A percentile compares a stretch with the other conserved stretches of the same genome.
Evolutionary conservation across 2,888 invertebrate genomes (phyloP).

Genomic region (Ischnura elegans): DNA sequence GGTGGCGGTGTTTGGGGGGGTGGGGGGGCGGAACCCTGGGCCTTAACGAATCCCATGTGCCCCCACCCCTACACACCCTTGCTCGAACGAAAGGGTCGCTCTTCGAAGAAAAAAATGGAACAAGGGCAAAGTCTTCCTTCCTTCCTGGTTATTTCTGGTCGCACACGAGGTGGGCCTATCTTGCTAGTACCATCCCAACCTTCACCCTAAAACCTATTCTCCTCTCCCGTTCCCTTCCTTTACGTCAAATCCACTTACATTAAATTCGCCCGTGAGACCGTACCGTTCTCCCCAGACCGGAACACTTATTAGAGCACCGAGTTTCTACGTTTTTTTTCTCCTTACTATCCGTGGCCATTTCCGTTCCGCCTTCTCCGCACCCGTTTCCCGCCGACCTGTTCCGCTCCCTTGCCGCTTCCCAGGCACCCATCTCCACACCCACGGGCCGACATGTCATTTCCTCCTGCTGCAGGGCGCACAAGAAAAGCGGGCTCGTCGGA

Average conservation of each 20-base stretch:
- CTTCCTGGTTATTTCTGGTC: slow-evolving; percentile 20
- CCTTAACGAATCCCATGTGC: slow-evolving; percentile 40
- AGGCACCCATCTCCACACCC: background rate
- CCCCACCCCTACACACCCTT: background rate
- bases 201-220: slow-evolving; percentile 35
- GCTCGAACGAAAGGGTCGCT: slow-evolving; percentile 29
- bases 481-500: no score
- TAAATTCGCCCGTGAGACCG: slow-evolving; percentile 69
- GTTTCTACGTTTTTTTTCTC: slow-evolving; percentile 1
- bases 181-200: slow-evolving; percentile 60
- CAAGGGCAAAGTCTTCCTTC: slow-evolving; percentile 10
- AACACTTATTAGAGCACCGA: slow-evolving; percentile 49
- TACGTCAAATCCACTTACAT: slow-evolving; percentile 70
- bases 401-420: background rate
- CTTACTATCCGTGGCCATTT: background rate
- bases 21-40: background rate
- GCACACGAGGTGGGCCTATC: background rate
- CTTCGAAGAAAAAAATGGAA: slow-evolving; percentile 39
- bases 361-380: background rate
- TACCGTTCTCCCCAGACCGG: slow-evolving; percentile 29
- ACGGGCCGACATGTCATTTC: background rate
- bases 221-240: slow-evolving; percentile 70
- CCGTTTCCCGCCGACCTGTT: background rate
- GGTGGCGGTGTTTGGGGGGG: background rate
- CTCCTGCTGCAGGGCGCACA: background rate